Evolutionary conservation across 92 coral and sea anemone genomes (phyloP).

Genomic region (Nematostella vectensis): DNA sequence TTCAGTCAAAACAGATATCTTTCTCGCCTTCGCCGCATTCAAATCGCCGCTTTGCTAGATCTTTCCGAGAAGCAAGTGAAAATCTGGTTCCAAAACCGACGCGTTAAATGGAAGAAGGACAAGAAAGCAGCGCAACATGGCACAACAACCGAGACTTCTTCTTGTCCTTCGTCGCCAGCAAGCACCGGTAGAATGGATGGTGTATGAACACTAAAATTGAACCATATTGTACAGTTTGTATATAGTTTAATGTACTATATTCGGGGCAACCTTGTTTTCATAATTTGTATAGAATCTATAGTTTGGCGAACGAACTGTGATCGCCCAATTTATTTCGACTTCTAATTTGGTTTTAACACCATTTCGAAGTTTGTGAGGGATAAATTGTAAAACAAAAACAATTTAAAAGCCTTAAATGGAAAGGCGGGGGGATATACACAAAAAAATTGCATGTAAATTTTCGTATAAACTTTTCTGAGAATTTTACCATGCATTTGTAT

Average conservation of each 20-base stretch:
- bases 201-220: not conserved
- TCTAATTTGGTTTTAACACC: slow-evolving; percentile 20
- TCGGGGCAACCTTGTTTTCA: not conserved
- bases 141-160: slow-evolving; percentile 32
- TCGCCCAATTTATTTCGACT: slow-evolving; percentile 45
- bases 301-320: slow-evolving; percentile 1
- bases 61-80: slow-evolving; percentile 95
- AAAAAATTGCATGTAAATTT: too few relatives aligned
- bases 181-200: slow-evolving; percentile 13
- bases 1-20: slow-evolving; percentile 96
- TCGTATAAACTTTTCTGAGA: not conserved
- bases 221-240: slow-evolving; percentile 32
- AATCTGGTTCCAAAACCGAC: slow-evolving; percentile 99
- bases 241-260: slow-evolving; percentile 8
- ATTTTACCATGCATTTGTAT: not conserved
- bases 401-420: not conserved
- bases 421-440: not conserved
- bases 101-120: slow-evolving; percentile 98
- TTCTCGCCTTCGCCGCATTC: slow-evolving; percentile 88
- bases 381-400: slow-evolving; percentile 5
- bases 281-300: not conserved
- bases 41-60: slow-evolving; percentile 92
- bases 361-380: not conserved
- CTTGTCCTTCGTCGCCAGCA: slow-evolving; percentile 57
- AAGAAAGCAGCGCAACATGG: slow-evolving; percentile 87